A percentile compares a stretch with the other conserved stretches of the same genome.
Evolutionary conservation across 2,797 vertebrate genomes (phyloP).

Genomic region (Rhadinocentrus ornatus): DNA sequence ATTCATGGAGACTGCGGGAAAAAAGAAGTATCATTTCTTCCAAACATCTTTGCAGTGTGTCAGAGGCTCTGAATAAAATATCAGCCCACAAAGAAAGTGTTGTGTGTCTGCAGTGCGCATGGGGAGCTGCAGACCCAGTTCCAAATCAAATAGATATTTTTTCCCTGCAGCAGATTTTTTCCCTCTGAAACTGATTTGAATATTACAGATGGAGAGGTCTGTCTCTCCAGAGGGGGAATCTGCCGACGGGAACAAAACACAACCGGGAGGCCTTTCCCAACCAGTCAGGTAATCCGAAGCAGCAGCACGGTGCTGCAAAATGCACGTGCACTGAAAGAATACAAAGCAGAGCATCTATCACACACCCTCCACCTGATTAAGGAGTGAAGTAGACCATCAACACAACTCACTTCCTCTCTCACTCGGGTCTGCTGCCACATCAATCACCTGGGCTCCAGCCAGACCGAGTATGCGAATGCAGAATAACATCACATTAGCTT

Average conservation of each 20-base stretch:
- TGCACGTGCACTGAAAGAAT: conserved; percentile 21
- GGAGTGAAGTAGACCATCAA: conserved; percentile 85
- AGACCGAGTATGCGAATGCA: conserved; percentile 75
- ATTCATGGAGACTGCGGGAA: conserved; percentile 53
- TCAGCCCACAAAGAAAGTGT: conserved; percentile 34
- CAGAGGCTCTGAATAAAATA: conserved; percentile 65
- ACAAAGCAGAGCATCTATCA: conserved; percentile 62
- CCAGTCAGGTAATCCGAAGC: conserved; percentile 75
- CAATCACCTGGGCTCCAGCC: conserved; percentile 74
- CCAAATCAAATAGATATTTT: conserved; percentile 54
- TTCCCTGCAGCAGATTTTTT: conserved; percentile 16
- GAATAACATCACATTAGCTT: conserved; percentile 70
- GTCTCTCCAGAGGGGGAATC: conserved; percentile 47
- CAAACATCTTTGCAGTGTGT: conserved; percentile 55
- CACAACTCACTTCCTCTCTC: conserved; percentile 63
- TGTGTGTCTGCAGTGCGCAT: conserved; percentile 47
- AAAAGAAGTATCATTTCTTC: conserved; percentile 57
- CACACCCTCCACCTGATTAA: conserved; percentile 75
- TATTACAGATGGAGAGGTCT: conserved; percentile 57
- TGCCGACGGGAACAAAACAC: conserved; percentile 49
- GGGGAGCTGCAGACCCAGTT: conserved; percentile 49
- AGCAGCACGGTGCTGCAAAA: conserved; percentile 59
- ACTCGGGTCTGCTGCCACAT: conserved; percentile 75
- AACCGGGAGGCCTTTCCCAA: conserved; percentile 57
- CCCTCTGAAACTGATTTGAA: conserved; percentile 46